Conservation (phyloP, 2,113 vertebrate species). For the Salminus brasiliensis region DNA sequence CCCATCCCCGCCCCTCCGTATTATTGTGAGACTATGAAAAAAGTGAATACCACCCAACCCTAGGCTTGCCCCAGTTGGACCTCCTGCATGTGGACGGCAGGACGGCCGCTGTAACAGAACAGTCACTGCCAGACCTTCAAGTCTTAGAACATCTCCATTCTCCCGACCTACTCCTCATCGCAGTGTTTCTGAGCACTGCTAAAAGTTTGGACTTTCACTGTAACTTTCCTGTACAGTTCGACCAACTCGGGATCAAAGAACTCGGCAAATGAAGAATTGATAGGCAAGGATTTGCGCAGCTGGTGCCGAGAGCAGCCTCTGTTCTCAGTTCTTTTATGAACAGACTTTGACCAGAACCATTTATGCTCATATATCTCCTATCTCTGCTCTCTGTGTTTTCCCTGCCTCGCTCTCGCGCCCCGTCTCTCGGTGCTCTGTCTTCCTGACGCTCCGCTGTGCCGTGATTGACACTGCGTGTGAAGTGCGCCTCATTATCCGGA, state of each 20-base stretch:
- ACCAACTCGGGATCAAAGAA: neutral
- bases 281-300: neutral
- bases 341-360: neutral
- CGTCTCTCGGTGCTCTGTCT: neutral
- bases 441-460: neutral
- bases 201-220: neutral
- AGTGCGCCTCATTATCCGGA: constrained; percentile 46
- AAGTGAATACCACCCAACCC: no score
- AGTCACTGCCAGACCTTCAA: no score
- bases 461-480: constrained; percentile 41
- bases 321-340: neutral
- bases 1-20: no score
- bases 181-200: neutral
- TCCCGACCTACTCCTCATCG: no score
- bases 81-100: no score
- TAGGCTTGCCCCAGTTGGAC: no score
- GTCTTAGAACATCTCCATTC: no score
- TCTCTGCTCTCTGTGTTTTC: neutral
- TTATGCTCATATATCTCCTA: neutral
- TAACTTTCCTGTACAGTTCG: neutral
- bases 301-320: neutral
- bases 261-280: neutral
- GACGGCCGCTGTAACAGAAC: no score
- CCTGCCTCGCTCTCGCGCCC: neutral
- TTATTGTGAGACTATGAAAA: no score